phyloP scores from a whole-genome alignment of 2,113 vertebrate genomes.

The Leptocoma aspasia region DNA sequence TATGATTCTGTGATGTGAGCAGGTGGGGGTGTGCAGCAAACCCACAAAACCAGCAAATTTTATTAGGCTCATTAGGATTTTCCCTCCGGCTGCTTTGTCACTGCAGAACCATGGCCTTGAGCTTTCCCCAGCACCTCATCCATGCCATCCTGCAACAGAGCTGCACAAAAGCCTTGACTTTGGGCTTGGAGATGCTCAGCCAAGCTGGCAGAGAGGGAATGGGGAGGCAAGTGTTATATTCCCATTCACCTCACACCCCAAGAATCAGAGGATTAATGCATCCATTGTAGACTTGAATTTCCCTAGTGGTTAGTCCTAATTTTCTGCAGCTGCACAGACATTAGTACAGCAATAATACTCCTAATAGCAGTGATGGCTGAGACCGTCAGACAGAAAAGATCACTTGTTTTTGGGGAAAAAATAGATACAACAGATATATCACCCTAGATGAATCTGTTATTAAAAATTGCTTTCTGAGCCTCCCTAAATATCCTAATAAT shows the following conservation, averaged over 20 bases:
- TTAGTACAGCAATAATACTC: slow-evolving; percentile 48
- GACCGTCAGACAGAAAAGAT: slow-evolving; percentile 20
- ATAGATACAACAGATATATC: neutral
- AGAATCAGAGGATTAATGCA: slow-evolving; percentile 24
- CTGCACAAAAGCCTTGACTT: neutral
- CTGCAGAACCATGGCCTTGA: neutral
- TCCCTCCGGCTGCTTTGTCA: neutral
- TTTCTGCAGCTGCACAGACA: slow-evolving; percentile 60
- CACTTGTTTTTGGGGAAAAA: neutral
- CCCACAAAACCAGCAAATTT: neutral
- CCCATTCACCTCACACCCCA: slow-evolving; percentile 19
- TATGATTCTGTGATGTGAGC: neutral
- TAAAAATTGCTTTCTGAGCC: neutral
- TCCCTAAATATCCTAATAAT: neutral
- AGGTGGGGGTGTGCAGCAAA: neutral
- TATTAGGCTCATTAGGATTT: neutral
- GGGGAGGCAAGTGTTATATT: neutral
- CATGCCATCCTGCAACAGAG: neutral
- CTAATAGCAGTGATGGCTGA: slow-evolving; percentile 38
- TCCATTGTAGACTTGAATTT: slow-evolving; percentile 42
- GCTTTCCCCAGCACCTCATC: neutral
- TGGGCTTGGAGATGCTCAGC: neutral
- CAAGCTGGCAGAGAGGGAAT: neutral
- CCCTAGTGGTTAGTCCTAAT: slow-evolving; percentile 54
- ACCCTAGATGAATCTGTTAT: neutral